phyloP scores from a whole-genome alignment of 2,888 invertebrate species.

The Coleophora deauratella region DNA sequence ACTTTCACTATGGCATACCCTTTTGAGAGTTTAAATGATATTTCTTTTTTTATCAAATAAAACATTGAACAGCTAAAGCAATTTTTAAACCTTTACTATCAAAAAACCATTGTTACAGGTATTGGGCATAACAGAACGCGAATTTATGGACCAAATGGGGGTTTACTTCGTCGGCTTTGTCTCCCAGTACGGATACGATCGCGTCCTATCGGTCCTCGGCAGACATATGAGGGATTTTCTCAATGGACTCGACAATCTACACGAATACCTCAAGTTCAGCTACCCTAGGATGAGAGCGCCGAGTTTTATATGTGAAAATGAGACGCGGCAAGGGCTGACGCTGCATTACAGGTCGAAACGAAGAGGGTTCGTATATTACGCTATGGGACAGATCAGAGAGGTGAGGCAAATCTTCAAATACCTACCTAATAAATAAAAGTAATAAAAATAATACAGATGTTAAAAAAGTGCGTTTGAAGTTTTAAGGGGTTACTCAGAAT shows the following conservation, averaged over 20 bases:
- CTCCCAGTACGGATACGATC: constrained; percentile 95
- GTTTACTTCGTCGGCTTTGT: constrained; percentile 95
- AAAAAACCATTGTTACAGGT: no score
- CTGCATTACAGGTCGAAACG: constrained; percentile 95
- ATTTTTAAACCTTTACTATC: no score
- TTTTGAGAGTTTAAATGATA: no score
- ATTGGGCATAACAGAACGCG: constrained; percentile 87
- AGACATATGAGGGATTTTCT: constrained; percentile 96
- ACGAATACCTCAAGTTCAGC: constrained; percentile 97
- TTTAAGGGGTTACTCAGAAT: no score
- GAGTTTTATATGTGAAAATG: constrained; percentile 97
- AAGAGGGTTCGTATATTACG: constrained; percentile 95
- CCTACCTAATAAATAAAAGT: neutral
- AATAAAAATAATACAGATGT: no score
- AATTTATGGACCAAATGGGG: constrained; percentile 96
- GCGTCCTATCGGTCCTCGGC: constrained; percentile 91
- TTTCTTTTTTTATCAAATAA: no score
- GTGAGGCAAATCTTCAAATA: constrained; percentile 66
- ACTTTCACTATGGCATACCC: no score
- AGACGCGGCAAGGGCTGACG: constrained; percentile 92
- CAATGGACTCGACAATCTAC: constrained; percentile 96
- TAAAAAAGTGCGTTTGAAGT: no score
- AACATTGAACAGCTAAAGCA: no score
- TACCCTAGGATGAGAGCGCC: constrained; percentile 94
- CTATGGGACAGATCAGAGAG: constrained; percentile 96